Evolutionary conservation across 1,140 invertebrate species (phyloP).

Genomic region (Calephelis nemesis): DNA sequence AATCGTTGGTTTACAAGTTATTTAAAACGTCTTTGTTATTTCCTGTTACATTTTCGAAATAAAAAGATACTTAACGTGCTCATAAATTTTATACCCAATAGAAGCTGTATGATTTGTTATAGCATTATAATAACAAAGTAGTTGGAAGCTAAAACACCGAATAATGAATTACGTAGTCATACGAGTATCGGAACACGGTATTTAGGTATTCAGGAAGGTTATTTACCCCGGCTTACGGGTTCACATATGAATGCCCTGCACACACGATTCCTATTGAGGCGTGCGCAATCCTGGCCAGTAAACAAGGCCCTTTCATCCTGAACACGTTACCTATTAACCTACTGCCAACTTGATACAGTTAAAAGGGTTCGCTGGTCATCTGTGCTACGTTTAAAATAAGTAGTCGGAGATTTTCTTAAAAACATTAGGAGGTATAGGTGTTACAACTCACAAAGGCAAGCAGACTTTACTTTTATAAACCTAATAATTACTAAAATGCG

Average conservation of each 20-base stretch:
- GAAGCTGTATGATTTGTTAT: too few species aligned
- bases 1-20: too few species aligned
- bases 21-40: too few species aligned
- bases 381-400: neutral
- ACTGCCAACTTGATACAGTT: constrained; percentile 23
- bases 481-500: neutral
- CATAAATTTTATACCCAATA: too few species aligned
- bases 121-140: neutral
- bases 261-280: constrained; percentile 52
- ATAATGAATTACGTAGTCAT: constrained; percentile 17
- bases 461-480: too few species aligned
- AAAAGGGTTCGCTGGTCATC: neutral
- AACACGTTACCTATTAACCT: constrained; percentile 54
- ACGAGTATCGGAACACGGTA: constrained; percentile 14
- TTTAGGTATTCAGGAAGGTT: constrained; percentile 44
- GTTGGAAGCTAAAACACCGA: constrained; percentile 1
- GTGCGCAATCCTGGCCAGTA: constrained; percentile 58
- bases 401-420: neutral
- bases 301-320: constrained; percentile 58
- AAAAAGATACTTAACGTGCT: too few species aligned
- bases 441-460: too few species aligned
- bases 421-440: too few species aligned
- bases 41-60: too few species aligned
- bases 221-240: constrained; percentile 48
- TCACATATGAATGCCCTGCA: constrained; percentile 57